These are phyloP conservation scores for Drosophila kanapiae DNA, from an alignment of 1,140 invertebrate genomes.

Conservation along the genomic window DNA sequence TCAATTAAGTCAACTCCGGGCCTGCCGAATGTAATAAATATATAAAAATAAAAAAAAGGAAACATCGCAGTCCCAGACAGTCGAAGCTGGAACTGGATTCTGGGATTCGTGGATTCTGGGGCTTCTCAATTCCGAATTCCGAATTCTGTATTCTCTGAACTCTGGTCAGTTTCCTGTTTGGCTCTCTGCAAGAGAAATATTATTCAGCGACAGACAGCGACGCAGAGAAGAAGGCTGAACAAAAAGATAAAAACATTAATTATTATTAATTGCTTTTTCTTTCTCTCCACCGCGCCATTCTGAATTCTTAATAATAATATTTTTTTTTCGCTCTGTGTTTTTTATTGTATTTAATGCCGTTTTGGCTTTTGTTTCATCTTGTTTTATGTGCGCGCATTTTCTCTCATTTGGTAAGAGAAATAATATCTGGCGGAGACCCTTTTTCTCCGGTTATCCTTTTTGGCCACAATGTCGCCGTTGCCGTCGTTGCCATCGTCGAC, in stretches of 20 bases:
- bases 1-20: conserved; percentile 75
- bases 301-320: conserved; percentile 63
- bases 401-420: conserved; percentile 25
- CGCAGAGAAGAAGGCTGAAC: conserved; percentile 32
- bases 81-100: conserved; percentile 32
- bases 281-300: conserved; percentile 31
- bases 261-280: conserved; percentile 79
- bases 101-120: conserved; percentile 11
- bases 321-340: conserved; percentile 26
- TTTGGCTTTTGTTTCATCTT: conserved; percentile 71
- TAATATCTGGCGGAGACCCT: conserved; percentile 32
- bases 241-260: conserved; percentile 83
- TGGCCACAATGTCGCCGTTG: conserved; percentile 38
- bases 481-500: background rate
- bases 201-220: conserved; percentile 28
- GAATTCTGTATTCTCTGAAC: conserved; percentile 19
- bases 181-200: conserved; percentile 28
- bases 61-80: background rate
- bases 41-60: conserved; percentile 25
- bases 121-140: conserved; percentile 14
- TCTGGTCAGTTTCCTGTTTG: conserved; percentile 43
- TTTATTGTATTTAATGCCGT: conserved; percentile 55
- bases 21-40: conserved; percentile 71
- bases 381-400: conserved; percentile 46
- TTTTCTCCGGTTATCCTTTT: conserved; percentile 34